A percentile compares a stretch with the other conserved stretches of the same genome.
phyloP scores from a whole-genome alignment of 92 coral and sea anemone species.

The Paragorgia papillata region DNA sequence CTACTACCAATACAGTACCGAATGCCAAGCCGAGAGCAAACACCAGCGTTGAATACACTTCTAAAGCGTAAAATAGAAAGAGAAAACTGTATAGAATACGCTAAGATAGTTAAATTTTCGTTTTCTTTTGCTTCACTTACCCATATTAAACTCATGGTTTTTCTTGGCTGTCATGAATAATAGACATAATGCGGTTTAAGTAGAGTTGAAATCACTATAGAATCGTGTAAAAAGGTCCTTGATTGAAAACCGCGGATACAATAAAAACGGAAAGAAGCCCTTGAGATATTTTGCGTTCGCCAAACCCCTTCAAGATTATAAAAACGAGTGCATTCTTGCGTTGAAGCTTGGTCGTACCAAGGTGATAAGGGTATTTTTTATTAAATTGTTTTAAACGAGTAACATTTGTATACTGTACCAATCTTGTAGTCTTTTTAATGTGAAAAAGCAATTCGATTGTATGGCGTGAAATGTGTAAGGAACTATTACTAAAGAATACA shows the following conservation, averaged over 20 bases:
- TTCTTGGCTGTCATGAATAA: background rate
- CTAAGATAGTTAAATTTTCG: background rate
- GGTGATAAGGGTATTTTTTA: too few relatives aligned
- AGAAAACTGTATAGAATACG: background rate
- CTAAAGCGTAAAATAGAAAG: background rate
- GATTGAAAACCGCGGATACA: background rate
- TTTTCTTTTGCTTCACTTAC: background rate
- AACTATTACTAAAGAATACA: too few relatives aligned
- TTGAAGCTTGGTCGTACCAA: background rate
- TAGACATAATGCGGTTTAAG: background rate
- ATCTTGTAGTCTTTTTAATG: too few relatives aligned
- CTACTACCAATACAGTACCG: background rate
- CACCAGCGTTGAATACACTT: conserved; percentile 1
- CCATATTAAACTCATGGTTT: conserved; percentile 1
- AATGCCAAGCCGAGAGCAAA: conserved; percentile 10
- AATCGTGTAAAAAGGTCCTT: background rate
- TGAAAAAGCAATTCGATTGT: too few relatives aligned
- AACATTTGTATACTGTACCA: too few relatives aligned
- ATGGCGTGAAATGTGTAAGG: too few relatives aligned
- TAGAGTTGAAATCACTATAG: background rate
- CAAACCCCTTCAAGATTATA: conserved; percentile 1
- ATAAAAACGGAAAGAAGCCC: conserved; percentile 1
- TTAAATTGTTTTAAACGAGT: background rate
- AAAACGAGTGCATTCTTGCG: conserved; percentile 32
- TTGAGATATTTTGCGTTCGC: conserved; percentile 4